Base-by-base conservation (phyloP, 2,888 invertebrate species). In the Scotopteryx bipunctaria region DNA sequence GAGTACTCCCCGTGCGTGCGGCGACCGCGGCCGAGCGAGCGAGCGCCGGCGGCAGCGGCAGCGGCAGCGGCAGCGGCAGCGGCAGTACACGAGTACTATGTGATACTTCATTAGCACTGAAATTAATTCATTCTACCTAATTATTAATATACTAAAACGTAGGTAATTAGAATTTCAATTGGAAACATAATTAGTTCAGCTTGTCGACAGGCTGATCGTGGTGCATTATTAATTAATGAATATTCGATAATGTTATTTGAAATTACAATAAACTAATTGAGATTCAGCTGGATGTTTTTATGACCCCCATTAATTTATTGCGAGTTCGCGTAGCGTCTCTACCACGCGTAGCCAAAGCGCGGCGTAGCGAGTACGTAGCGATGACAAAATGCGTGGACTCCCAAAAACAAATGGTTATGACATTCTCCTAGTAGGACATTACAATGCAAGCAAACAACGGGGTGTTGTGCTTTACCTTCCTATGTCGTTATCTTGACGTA, bases 71-170 rank as follows among this genome's bases (percentile, higher is more conserved):
- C n/a, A n/a, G n/a, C n/a, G n/a, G 27, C 27, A 9, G 27, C 9
- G 11, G 9, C 9, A 27, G 27, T 11, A 27, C 27, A 8, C 11
- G 8, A 3, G 9, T 27, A 25, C 9, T 25, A 29, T 40, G 40
- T 29, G 40, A 40, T 40, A 40, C 29, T 40, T 38, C 8, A 25
- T 40, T 40, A 40, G 25, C 6, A 14, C 15, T 1, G n/a, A 25
- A 38, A 25, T 3, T 15, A 15, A 5, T 9, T 27, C 25, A n/a
- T 38, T 29, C 13, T 17, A 6, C 2, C 9, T 16, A 27, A 17
- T 17, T 25, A 37, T 38, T 37, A 37, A 31, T 46, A 37, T 46
- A 37, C 37, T 45, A 46, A 38, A 46, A 31, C 31, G n/a, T n/a
- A n/a, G 32, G 16, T 46, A 38, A 32, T 31, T 38, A 31, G 19